These are phyloP conservation scores for Petrolisthes manimaculis DNA, from an alignment of 2,888 invertebrate species.

Conservation along the genomic window DNA sequence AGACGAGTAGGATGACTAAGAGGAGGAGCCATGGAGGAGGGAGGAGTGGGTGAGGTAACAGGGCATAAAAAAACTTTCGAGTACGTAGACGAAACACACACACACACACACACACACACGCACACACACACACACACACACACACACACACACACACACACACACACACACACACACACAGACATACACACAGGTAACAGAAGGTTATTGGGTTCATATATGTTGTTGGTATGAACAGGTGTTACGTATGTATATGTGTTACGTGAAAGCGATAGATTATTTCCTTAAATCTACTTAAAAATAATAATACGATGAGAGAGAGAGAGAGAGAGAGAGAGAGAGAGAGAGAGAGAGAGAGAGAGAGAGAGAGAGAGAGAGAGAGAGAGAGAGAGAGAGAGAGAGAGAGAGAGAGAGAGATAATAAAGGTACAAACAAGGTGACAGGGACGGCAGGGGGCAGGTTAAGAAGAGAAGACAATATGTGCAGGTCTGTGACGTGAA, in stretches of 20 bases:
- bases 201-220: no score
- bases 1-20: background rate
- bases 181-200: no score
- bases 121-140: no score
- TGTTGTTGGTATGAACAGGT: no score
- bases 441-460: background rate
- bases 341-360: constrained; percentile 24
- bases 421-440: background rate
- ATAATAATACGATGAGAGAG: background rate
- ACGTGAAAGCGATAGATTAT: no score
- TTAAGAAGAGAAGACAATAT: background rate
- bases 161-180: no score
- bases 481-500: background rate
- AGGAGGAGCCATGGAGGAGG: background rate
- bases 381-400: background rate
- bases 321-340: constrained; percentile 26
- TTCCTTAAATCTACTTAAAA: no score
- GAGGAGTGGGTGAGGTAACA: constrained; percentile 4
- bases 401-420: background rate
- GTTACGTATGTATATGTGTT: no score
- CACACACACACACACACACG: no score
- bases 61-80: background rate
- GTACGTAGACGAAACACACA: background rate
- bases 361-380: background rate
- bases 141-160: no score